Percentiles rank a stretch among this genome's conserved stretches.
Evolutionary conservation across 2,888 invertebrate species (phyloP).

Genomic region (Gordius sp.): DNA sequence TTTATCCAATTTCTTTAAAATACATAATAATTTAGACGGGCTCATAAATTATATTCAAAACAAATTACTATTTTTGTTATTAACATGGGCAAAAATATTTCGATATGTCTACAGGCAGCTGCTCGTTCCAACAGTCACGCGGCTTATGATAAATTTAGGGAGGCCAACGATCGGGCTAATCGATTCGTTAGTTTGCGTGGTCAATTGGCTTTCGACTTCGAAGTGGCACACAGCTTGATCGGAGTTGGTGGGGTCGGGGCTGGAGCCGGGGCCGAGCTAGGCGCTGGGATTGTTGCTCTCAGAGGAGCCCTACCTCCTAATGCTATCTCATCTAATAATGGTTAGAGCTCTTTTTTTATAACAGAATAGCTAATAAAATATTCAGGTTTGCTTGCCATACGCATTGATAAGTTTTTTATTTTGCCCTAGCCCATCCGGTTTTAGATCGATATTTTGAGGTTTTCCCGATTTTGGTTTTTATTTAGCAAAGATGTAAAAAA

Average conservation of each 20-base stretch:
- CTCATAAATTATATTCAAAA: too few relatives aligned
- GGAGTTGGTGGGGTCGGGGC: neutral
- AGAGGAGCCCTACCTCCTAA: neutral
- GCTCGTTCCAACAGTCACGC: conserved; percentile 45
- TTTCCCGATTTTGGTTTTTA: too few relatives aligned
- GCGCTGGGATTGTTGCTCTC: neutral
- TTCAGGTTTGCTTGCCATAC: too few relatives aligned
- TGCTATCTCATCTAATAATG: neutral
- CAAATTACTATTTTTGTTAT: neutral
- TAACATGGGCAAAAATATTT: neutral
- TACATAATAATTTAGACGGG: too few relatives aligned
- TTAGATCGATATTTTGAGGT: too few relatives aligned
- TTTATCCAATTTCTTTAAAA: too few relatives aligned
- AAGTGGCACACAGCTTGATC: conserved; percentile 45
- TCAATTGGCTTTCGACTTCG: conserved; percentile 55
- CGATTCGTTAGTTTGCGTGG: conserved; percentile 65
- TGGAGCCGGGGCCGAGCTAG: neutral
- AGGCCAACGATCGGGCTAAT: conserved; percentile 58
- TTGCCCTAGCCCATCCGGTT: too few relatives aligned
- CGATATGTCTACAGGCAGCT: conserved; percentile 9
- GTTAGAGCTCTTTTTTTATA: too few relatives aligned
- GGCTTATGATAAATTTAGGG: conserved; percentile 56
- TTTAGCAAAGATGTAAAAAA: too few relatives aligned
- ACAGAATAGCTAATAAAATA: too few relatives aligned
- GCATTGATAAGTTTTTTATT: too few relatives aligned